A percentile compares a stretch with the other conserved stretches of the same genome.
These are phyloP conservation scores for Cheilosia variabilis DNA, from an alignment of 2,888 invertebrate genomes.

Conservation along the genomic window DNA sequence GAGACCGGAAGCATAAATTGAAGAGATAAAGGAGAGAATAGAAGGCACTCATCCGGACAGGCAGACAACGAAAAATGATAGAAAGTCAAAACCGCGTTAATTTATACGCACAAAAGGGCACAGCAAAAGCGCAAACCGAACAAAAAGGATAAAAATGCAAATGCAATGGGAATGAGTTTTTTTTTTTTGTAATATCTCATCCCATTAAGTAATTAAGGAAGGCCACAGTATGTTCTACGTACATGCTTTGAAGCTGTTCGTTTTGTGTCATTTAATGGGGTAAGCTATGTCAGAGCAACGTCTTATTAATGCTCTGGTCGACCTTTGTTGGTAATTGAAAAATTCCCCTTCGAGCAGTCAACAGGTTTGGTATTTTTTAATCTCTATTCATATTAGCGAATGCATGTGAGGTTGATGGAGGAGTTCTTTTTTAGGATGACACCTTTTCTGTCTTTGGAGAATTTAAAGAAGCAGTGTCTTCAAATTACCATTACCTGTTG, in stretches of 20 bases:
- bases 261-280: constrained; percentile 21
- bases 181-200: constrained; percentile 32
- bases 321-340: constrained; percentile 28
- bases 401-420: too few relatives aligned
- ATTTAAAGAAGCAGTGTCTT: background rate
- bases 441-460: background rate
- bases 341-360: constrained; percentile 8
- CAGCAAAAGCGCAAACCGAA: background rate
- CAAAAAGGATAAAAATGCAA: constrained; percentile 18
- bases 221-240: background rate
- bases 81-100: constrained; percentile 69
- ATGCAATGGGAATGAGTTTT: constrained; percentile 31
- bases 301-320: constrained; percentile 28
- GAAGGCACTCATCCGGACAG: constrained; percentile 32
- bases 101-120: constrained; percentile 61
- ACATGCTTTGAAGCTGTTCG: background rate
- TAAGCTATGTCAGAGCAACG: constrained; percentile 21
- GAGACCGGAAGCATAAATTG: constrained; percentile 52
- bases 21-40: constrained; percentile 43
- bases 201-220: constrained; percentile 52
- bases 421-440: background rate
- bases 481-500: background rate
- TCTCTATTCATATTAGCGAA: background rate
- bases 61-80: constrained; percentile 67
- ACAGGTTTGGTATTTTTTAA: background rate